These are phyloP conservation scores for Dolichopus griseipennis DNA, from an alignment of 2,888 invertebrate species.

Conservation along the genomic window DNA sequence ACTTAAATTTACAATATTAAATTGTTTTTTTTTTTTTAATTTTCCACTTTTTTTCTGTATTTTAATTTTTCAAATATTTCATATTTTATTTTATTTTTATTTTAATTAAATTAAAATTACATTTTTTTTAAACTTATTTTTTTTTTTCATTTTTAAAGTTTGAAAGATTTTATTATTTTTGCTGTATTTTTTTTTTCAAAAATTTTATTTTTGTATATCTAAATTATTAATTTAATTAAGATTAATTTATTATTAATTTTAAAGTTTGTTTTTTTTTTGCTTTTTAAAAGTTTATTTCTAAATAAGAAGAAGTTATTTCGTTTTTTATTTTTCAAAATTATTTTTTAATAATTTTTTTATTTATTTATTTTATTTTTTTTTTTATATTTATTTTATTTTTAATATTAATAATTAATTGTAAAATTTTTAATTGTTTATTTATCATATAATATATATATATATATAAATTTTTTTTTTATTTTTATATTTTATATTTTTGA, in stretches of 20 bases:
- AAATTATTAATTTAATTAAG: neutral
- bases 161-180: neutral
- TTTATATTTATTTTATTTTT: too few species aligned
- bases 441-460: neutral
- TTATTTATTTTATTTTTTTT: too few species aligned
- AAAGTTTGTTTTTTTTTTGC: neutral
- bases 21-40: neutral
- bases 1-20: constrained; percentile 6
- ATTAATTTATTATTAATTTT: neutral
- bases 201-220: neutral
- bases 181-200: neutral
- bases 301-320: neutral
- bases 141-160: neutral
- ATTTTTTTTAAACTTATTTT: neutral
- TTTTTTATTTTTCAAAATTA: neutral
- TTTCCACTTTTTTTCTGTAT: neutral
- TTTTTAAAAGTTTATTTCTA: constrained; percentile 1
- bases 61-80: neutral
- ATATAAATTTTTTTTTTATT: neutral
- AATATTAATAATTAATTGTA: neutral
- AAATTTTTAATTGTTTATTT: neutral
- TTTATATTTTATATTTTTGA: neutral
- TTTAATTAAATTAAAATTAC: neutral
- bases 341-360: neutral
- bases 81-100: neutral